phyloP scores from a whole-genome alignment of 2,888 invertebrate genomes.

The Nymphalis urticae region DNA sequence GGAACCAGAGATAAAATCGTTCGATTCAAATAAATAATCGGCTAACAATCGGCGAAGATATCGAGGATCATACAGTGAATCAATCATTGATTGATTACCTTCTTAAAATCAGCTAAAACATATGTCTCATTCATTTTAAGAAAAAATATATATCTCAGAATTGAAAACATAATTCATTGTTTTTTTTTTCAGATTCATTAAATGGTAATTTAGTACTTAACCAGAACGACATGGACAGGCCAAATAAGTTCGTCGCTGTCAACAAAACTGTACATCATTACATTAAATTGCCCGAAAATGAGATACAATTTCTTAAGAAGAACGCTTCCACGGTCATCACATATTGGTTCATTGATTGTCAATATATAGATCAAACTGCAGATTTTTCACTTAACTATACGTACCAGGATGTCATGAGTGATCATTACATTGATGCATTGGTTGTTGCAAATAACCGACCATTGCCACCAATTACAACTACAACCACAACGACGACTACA shows the following conservation, averaged over 20 bases:
- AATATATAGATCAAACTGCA: constrained; percentile 83
- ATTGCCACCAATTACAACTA: constrained; percentile 77
- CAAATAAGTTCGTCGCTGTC: constrained; percentile 84
- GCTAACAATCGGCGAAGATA: too few relatives aligned
- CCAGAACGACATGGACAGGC: constrained; percentile 83
- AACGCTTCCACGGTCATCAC: constrained; percentile 80
- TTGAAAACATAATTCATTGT: background rate
- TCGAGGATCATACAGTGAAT: too few relatives aligned
- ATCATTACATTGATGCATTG: constrained; percentile 85
- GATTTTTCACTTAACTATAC: constrained; percentile 83
- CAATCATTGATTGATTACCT: too few relatives aligned
- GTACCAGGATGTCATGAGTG: constrained; percentile 82
- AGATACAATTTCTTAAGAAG: constrained; percentile 80
- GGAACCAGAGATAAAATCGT: too few relatives aligned
- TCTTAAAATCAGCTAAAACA: too few relatives aligned
- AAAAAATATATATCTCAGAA: too few relatives aligned
- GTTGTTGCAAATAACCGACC: constrained; percentile 87
- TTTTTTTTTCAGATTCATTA: constrained; percentile 79
- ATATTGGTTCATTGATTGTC: constrained; percentile 91
- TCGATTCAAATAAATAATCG: too few relatives aligned
- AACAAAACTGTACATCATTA: constrained; percentile 80
- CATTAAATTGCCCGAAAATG: constrained; percentile 82
- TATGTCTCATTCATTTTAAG: too few relatives aligned
- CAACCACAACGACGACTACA: constrained; percentile 71
- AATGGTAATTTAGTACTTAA: constrained; percentile 85